Evolutionary conservation across 2,888 invertebrate genomes (phyloP).

Genomic region (Lobophora halterata): DNA sequence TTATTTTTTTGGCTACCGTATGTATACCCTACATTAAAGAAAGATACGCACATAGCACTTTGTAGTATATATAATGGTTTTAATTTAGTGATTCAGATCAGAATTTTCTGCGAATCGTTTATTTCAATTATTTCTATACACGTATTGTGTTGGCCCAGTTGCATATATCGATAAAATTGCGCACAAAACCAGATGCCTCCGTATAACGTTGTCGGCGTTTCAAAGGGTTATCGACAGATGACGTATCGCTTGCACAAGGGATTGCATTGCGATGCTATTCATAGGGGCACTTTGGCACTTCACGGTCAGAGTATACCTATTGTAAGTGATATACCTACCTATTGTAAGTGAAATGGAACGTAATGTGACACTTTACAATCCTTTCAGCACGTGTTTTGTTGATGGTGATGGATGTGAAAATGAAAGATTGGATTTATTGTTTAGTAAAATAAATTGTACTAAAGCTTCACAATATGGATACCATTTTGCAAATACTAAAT

Average conservation of each 20-base stretch:
- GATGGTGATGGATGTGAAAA: slow-evolving; percentile 38
- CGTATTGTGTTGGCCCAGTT: no score
- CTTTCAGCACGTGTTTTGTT: slow-evolving; percentile 61
- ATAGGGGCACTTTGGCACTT: slow-evolving; percentile 70
- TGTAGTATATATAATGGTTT: no score
- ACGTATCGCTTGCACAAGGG: slow-evolving; percentile 74
- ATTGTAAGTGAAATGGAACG: no score
- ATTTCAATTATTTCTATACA: no score
- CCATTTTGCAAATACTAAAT: no score
- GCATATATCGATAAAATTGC: slow-evolving; percentile 8
- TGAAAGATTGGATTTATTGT: slow-evolving; percentile 15
- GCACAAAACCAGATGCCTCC: slow-evolving; percentile 14
- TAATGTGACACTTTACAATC: slow-evolving; percentile 65
- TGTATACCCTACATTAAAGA: no score
- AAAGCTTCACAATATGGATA: background rate
- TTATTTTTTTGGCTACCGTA: slow-evolving; percentile 17
- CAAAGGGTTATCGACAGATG: slow-evolving; percentile 71
- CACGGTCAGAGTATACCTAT: slow-evolving; percentile 57
- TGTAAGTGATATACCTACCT: no score
- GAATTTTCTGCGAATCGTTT: no score
- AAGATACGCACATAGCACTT: no score
- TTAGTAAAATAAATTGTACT: slow-evolving; percentile 4
- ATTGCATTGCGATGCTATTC: slow-evolving; percentile 74
- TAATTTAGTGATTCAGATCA: no score
- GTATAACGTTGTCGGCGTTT: slow-evolving; percentile 57